These are phyloP conservation scores for Netelia melanura DNA, from an alignment of 2,888 invertebrate species.

Conservation along the genomic window DNA sequence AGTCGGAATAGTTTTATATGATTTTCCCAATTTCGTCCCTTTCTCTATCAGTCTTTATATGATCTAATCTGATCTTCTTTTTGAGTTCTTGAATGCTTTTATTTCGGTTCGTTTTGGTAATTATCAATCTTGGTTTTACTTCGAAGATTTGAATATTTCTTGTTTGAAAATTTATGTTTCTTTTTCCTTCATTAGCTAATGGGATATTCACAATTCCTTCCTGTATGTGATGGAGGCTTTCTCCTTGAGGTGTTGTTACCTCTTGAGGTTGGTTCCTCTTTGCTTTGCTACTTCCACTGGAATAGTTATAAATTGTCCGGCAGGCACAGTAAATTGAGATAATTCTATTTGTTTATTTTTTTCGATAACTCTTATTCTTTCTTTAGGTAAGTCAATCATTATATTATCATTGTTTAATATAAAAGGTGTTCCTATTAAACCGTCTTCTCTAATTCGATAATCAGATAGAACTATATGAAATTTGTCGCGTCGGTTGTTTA, in stretches of 20 bases:
- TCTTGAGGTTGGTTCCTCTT: too few relatives aligned
- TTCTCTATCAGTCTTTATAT: background rate
- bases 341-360: slow-evolving; percentile 31
- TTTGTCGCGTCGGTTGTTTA: slow-evolving; percentile 47
- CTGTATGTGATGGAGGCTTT: too few relatives aligned
- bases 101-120: background rate
- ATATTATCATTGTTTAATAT: slow-evolving; percentile 44
- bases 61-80: slow-evolving; percentile 9
- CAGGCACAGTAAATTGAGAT: slow-evolving; percentile 37
- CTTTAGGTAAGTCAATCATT: slow-evolving; percentile 45
- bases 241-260: too few relatives aligned
- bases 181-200: too few relatives aligned
- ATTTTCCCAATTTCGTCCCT: slow-evolving; percentile 11
- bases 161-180: slow-evolving; percentile 20
- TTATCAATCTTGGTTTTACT: slow-evolving; percentile 5
- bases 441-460: slow-evolving; percentile 45
- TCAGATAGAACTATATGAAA: slow-evolving; percentile 53
- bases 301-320: slow-evolving; percentile 50
- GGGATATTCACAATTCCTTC: too few relatives aligned
- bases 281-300: slow-evolving; percentile 45
- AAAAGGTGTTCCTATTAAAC: slow-evolving; percentile 54
- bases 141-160: slow-evolving; percentile 15
- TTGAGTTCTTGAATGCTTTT: slow-evolving; percentile 32
- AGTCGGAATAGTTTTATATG: slow-evolving; percentile 24
- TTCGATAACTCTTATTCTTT: slow-evolving; percentile 22